Conservation (phyloP, 2,888 invertebrate genomes). For the Dasysyrphus tricinctus region DNA sequence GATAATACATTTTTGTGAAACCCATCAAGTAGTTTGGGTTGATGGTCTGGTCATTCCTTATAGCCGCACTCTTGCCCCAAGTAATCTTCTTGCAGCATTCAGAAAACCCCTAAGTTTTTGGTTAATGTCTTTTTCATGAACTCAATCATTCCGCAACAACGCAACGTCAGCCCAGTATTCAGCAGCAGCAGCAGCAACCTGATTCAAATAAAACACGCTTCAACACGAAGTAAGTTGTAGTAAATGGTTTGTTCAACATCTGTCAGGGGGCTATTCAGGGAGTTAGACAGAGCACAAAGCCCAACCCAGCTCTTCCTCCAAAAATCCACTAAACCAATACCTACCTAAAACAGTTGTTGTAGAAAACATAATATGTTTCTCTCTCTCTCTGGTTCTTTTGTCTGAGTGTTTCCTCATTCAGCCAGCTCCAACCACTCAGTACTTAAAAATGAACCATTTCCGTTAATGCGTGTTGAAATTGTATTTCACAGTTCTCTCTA, state of each 20-base stretch:
- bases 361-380: slow-evolving; percentile 3
- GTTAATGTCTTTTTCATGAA: slow-evolving; percentile 32
- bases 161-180: neutral
- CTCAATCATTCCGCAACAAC: slow-evolving; percentile 9
- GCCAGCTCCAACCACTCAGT: neutral
- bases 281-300: neutral
- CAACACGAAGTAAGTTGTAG: slow-evolving; percentile 13
- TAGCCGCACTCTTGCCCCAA: neutral
- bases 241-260: slow-evolving; percentile 15
- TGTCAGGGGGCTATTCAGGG: too few species aligned
- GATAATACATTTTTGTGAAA: neutral
- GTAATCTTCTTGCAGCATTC: slow-evolving; percentile 9
- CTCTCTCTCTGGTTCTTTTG: neutral
- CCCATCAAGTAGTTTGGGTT: neutral
- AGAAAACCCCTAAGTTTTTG: neutral
- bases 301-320: neutral
- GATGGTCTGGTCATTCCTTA: neutral
- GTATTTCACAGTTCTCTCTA: slow-evolving; percentile 7
- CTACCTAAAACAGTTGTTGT: neutral
- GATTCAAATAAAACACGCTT: slow-evolving; percentile 10
- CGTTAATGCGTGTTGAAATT: slow-evolving; percentile 27
- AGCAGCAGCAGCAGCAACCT: neutral
- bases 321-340: neutral
- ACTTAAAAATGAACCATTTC: slow-evolving; percentile 14
- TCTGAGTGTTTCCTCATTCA: slow-evolving; percentile 11